Evolutionary conservation across 1,140 invertebrate genomes (phyloP), one percentile per base, ranked within the genome.

Genomic region (Lasioglossum baleicum): DNA sequence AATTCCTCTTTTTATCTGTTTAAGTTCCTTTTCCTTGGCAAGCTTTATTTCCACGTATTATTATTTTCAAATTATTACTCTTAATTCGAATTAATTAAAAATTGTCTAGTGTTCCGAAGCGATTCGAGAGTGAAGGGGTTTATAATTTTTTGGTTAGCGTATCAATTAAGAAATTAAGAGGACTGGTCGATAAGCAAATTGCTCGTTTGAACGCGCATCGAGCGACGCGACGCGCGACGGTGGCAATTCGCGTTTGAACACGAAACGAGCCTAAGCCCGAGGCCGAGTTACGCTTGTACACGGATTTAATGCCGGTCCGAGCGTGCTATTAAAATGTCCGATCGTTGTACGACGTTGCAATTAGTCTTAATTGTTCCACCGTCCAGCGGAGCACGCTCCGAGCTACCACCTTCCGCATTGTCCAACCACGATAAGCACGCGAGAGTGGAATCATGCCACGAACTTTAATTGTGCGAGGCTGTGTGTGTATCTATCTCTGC

Each of bases 351-450:
- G 79, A 83, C 83, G 75, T 80, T 74, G 81, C 77, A 85, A 85
- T 85, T 85, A 85, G 82, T 77, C 78, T 77, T 84, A 84, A 85
- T 84, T 84, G 84, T 85, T 84, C 79, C 74, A 75, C 51, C 74
- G 82, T 84, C 75, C 72, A 53, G 58, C 26, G 63, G 60, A 80
- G 81, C 76, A 72, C 81, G 81, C 74, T 72, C 70, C 68, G 20
- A 42, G 82, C 68, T 85, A 83, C 82, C 82, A 61, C 80, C 73
- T 85, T 85, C 67, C 78, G 82, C 79, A 78, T 78, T 84, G 84
- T 85, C 78, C 82, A 58, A 61, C 61, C 61, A 40, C 77, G 77
- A 83, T 85, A 83, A 85, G 77, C 81, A 85, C 81, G 77, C 81
- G 63, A 79, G 74, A 68, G 66, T 74, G 80, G 80, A 85, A 84